Evolutionary conservation across 2,888 invertebrate genomes (phyloP), one percentile per base, ranked within the genome.

Genomic region (Sarcophaga rosellei): DNA sequence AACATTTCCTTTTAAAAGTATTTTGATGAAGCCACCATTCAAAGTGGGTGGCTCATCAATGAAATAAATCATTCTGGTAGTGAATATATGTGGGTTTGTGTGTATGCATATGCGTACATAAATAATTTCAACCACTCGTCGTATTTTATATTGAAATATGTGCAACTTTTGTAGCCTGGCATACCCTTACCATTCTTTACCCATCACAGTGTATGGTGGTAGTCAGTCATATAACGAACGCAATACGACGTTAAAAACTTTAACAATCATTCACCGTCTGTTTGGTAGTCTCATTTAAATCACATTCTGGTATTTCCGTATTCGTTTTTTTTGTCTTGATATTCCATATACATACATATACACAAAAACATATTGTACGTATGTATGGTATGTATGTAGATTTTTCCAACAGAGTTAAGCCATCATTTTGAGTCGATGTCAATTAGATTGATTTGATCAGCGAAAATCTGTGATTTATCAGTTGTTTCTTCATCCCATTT

Each of bases 391-490:
- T 17, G 47, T 66, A 23, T n/a, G n/a, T 72, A 47, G 12, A 72
- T 89, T 91, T 91, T 91, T 90, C 89, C 89, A 91, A 90, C 75
- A 70, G 86, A 86, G 86, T 86, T 86, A 78, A 86, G 86, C 86
- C 91, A 92, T 92, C 91, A 92, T 92, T 92, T 92, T 92, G 92
- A 92, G 91, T 92, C 92, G 17, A 92, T 92, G 92, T 92, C 92
- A 92, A 92, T 92, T 92, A 92, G 92, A 92, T 92, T 92, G 92
- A 92, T 92, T 92, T 92, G 92, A 92, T 92, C 92, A 92, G 91
- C 90, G 90, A 91, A 92, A 92, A 91, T 91, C 90, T 91, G 92
- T 92, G 92, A 91, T 91, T 91, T 91, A 92, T 92, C 91, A 91
- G 92, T 89, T 89, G 87, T 87, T 35, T 78, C 85, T 66, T 57